Evolutionary conservation across 2,888 invertebrate species (phyloP).

Genomic region (Hemithea aestivaria): DNA sequence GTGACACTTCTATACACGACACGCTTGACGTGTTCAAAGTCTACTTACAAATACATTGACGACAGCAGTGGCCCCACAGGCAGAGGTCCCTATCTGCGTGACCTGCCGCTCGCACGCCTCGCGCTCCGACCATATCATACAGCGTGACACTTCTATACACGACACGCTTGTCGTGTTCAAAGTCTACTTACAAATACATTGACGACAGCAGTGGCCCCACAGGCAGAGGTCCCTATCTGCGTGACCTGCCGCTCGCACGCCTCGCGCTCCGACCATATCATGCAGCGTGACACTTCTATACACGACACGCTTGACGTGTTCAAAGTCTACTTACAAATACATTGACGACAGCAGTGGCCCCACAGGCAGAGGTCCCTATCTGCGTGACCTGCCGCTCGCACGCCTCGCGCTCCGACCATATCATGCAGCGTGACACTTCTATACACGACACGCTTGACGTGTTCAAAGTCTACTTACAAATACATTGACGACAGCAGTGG

Average conservation of each 20-base stretch:
- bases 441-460: too few species aligned
- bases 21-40: too few species aligned
- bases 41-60: constrained; percentile 86
- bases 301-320: too few species aligned
- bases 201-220: constrained; percentile 87
- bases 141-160: constrained; percentile 74
- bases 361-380: constrained; percentile 86
- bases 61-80: constrained; percentile 88
- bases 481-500: constrained; percentile 87
- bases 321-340: constrained; percentile 85
- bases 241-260: constrained; percentile 85
- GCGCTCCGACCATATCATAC: constrained; percentile 88
- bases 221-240: constrained; percentile 87
- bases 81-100: constrained; percentile 86
- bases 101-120: constrained; percentile 86
- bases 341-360: constrained; percentile 88
- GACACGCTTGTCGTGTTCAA: too few species aligned
- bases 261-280: constrained; percentile 89
- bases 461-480: too few species aligned
- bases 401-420: constrained; percentile 88
- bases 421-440: constrained; percentile 82
- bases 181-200: constrained; percentile 86
- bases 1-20: constrained; percentile 72
- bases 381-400: constrained; percentile 86
- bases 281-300: constrained; percentile 78